phyloP scores from a whole-genome alignment of 2,113 vertebrate species.

The Spilogale gracilis region DNA sequence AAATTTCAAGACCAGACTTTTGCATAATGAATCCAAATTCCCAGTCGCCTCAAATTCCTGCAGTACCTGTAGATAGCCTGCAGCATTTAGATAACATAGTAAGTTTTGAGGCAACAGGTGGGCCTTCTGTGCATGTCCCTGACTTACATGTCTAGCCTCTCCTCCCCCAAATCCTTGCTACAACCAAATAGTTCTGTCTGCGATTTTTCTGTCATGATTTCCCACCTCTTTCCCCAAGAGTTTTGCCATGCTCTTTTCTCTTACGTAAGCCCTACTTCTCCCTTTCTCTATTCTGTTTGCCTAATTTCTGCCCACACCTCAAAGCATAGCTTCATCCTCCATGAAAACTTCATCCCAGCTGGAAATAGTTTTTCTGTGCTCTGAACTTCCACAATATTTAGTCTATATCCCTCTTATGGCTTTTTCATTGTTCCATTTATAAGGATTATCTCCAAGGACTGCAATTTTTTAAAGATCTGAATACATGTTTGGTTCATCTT shows the following conservation, averaged over 20 bases:
- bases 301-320: background rate
- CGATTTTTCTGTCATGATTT: background rate
- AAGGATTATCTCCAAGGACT: background rate
- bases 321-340: background rate
- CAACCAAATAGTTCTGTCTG: background rate
- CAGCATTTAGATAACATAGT: background rate
- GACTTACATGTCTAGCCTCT: background rate
- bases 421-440: background rate
- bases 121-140: background rate
- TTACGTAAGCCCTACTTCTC: background rate
- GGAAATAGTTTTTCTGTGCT: constrained; percentile 48
- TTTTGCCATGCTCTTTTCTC: background rate
- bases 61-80: background rate
- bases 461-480: background rate
- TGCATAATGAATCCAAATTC: constrained; percentile 1
- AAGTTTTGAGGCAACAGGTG: background rate
- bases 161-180: background rate
- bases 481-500: constrained; percentile 20
- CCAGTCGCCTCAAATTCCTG: background rate
- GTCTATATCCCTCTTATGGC: background rate
- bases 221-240: background rate
- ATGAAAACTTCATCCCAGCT: background rate
- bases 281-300: background rate
- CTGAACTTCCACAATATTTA: background rate
- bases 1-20: background rate